Evolutionary conservation across 2,888 invertebrate genomes (phyloP), one percentile per base, ranked within the genome.

Genomic region (Erebia epiphron): DNA sequence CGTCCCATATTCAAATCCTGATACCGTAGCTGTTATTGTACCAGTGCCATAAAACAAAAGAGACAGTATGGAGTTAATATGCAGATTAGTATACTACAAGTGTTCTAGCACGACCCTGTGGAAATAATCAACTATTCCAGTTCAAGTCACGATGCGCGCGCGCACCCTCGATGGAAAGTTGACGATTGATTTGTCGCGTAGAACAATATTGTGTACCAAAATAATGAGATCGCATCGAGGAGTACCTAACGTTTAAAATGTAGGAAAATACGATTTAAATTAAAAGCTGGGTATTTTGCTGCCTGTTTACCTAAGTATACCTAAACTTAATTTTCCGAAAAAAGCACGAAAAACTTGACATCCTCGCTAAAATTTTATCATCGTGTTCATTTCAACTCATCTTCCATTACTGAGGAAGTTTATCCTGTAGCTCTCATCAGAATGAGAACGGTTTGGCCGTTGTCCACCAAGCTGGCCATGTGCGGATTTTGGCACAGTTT

Each of bases 141-240:
- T 78, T 81, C 90, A 86, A 86, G 87, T 89, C 90, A 89, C 88
- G 90, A 75, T 82, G 87, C 82, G 87, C 82, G 83, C 60, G 80
- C 84, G 86, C 83, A 73, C 70, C 75, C 74, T 72, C 74, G 69
- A 77, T 77, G 79, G 80, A 80, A 79, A 78, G 79, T 66, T 54
- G 62, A 71, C 71, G 68, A 73, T 70, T 70, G 74, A 75, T 74
- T 62, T 70, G 57, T 72, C 56, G 68, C 57, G 49, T 66, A 16
- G 18, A 57, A 56, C 67, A 16, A 56, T 56, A 69, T 21, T 57
- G 52, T 43, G 43, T 46, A 63, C 56, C 56, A 43, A 66, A 66
- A 56, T 56, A 56, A 66, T 43, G 13, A 66, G 43, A 66, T 21
- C 56, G 56, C 66, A 11, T 21, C n/a, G 14, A 41, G 41, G 1